Evolutionary conservation across 1,140 invertebrate species (phyloP).

Genomic region (Nilaparvata lugens): DNA sequence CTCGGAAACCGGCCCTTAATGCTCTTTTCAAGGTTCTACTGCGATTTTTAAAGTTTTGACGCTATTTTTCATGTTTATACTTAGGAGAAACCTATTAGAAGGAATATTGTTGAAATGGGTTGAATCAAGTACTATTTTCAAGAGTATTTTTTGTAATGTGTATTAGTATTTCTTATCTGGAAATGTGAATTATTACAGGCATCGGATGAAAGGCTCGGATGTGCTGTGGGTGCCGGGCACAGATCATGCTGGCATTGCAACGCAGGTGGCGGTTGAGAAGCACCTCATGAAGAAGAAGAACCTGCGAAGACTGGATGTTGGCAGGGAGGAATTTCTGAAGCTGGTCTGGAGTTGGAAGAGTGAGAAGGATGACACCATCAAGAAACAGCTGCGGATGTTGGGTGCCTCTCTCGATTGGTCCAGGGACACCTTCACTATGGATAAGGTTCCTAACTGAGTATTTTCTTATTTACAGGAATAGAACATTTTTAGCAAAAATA

Average conservation of each 20-base stretch:
- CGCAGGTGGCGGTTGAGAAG: slow-evolving; percentile 81
- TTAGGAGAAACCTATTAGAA: no score
- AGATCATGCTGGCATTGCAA: slow-evolving; percentile 93
- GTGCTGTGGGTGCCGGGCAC: slow-evolving; percentile 87
- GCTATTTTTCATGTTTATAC: no score
- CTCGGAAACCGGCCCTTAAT: no score
- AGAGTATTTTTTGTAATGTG: no score
- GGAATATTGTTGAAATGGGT: no score
- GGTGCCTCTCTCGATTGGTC: slow-evolving; percentile 90
- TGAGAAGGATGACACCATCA: slow-evolving; percentile 59
- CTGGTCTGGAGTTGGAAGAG: slow-evolving; percentile 64
- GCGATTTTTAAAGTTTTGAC: no score
- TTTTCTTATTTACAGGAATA: no score
- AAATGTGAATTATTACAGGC: no score
- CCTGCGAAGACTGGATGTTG: slow-evolving; percentile 45
- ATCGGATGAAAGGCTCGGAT: slow-evolving; percentile 70
- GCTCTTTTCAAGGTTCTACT: no score
- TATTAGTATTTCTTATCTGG: no score
- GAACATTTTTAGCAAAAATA: no score
- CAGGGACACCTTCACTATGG: slow-evolving; percentile 87
- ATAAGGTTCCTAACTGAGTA: slow-evolving; percentile 46
- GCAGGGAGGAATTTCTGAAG: slow-evolving; percentile 53
- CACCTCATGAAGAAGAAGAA: slow-evolving; percentile 49
- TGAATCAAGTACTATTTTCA: no score
- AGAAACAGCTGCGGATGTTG: slow-evolving; percentile 67